Evolutionary conservation across 2,888 invertebrate species (phyloP).

Genomic region (Eueremaeus valkanovi): DNA sequence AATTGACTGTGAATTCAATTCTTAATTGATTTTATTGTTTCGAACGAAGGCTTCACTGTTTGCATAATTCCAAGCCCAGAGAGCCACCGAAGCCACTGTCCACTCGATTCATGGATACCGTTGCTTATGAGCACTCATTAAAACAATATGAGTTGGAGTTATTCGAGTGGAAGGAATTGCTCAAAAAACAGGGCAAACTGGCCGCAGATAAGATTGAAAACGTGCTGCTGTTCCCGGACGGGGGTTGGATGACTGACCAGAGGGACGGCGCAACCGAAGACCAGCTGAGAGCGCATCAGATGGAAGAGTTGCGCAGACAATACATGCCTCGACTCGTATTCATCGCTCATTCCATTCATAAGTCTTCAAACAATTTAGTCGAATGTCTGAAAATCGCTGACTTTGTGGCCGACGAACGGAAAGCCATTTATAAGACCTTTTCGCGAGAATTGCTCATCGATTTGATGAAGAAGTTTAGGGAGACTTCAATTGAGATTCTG

Average conservation of each 20-base stretch:
- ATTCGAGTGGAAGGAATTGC: conserved; percentile 60
- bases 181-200: conserved; percentile 67
- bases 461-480: conserved; percentile 69
- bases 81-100: conserved; percentile 49
- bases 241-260: conserved; percentile 78
- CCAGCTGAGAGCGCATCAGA: conserved; percentile 56
- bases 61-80: conserved; percentile 69
- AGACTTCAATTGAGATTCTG: conserved; percentile 69
- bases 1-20: neutral
- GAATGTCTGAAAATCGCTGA: conserved; percentile 74
- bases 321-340: conserved; percentile 79
- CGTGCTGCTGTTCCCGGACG: conserved; percentile 79
- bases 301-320: conserved; percentile 71
- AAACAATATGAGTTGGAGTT: conserved; percentile 73
- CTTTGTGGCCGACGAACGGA: conserved; percentile 71
- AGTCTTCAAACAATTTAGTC: conserved; percentile 63
- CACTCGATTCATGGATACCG: conserved; percentile 74
- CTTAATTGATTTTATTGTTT: neutral
- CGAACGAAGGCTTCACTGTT: conserved; percentile 62
- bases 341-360: conserved; percentile 72
- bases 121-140: conserved; percentile 77
- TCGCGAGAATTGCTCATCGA: conserved; percentile 69
- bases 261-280: neutral
- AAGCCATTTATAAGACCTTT: conserved; percentile 66
- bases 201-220: conserved; percentile 77